Evolutionary conservation across 2,888 invertebrate species (phyloP).

Genomic region (Drosophila mayaguana): DNA sequence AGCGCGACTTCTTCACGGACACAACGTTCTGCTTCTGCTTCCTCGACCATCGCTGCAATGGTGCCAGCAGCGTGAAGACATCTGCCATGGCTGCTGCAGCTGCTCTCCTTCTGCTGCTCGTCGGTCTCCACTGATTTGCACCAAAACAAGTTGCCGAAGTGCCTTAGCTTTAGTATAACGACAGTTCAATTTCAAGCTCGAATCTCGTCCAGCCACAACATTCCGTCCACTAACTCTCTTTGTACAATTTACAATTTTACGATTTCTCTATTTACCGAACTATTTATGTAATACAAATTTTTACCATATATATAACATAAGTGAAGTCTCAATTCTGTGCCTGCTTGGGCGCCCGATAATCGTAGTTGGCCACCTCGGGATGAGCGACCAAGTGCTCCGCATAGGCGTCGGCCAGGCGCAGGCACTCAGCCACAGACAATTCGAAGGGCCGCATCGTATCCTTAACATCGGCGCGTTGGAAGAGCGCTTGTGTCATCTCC

Average conservation of each 20-base stretch:
- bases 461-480: slow-evolving; percentile 90
- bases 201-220: slow-evolving; percentile 57
- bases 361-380: slow-evolving; percentile 89
- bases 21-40: slow-evolving; percentile 96
- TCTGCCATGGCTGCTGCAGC: slow-evolving; percentile 26
- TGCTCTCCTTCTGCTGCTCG: slow-evolving; percentile 26
- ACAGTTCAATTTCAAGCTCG: slow-evolving; percentile 53
- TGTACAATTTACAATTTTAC: slow-evolving; percentile 36
- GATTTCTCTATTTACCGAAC: slow-evolving; percentile 59
- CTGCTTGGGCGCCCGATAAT: slow-evolving; percentile 87
- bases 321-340: neutral
- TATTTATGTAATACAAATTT: slow-evolving; percentile 64
- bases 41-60: slow-evolving; percentile 95
- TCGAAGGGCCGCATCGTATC: slow-evolving; percentile 89
- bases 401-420: slow-evolving; percentile 91
- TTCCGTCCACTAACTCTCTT: slow-evolving; percentile 67
- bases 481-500: slow-evolving; percentile 89
- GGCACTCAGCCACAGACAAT: slow-evolving; percentile 92
- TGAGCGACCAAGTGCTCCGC: slow-evolving; percentile 89
- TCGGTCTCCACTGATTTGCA: slow-evolving; percentile 11
- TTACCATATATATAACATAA: slow-evolving; percentile 59
- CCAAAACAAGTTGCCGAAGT: slow-evolving; percentile 26
- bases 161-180: slow-evolving; percentile 45
- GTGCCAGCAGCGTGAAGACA: slow-evolving; percentile 56
- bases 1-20: slow-evolving; percentile 92